phyloP scores from a whole-genome alignment of 1,140 invertebrate genomes.

The Brachionus sp. region DNA sequence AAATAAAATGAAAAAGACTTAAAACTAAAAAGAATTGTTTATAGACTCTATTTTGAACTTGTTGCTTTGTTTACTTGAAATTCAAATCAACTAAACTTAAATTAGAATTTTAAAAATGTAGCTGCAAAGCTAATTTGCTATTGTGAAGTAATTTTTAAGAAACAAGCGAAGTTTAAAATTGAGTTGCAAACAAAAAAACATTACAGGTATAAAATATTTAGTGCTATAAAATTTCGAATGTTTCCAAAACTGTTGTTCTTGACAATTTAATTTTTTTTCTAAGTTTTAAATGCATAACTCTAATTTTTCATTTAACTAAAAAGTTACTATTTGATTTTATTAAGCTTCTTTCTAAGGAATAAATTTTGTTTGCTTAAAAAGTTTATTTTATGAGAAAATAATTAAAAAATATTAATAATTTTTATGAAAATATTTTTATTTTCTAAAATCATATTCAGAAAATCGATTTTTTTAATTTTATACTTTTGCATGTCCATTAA shows the following conservation, averaged over 20 bases:
- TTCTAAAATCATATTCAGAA: no score
- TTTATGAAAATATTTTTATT: background rate
- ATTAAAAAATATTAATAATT: background rate
- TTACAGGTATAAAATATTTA: background rate
- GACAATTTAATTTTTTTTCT: conserved; percentile 28
- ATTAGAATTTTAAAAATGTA: background rate
- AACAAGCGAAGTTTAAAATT: background rate
- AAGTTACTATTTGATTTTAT: background rate
- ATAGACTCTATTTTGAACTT: background rate
- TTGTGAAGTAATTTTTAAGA: conserved; percentile 4
- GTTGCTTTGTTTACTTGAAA: background rate
- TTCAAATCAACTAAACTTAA: conserved; percentile 3
- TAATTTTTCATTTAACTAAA: background rate
- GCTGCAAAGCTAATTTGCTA: conserved; percentile 12
- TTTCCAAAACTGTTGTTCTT: conserved; percentile 21
- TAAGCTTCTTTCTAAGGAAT: background rate
- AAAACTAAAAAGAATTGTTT: background rate
- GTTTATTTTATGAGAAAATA: background rate
- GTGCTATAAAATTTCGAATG: background rate
- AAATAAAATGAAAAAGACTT: background rate
- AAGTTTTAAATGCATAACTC: background rate
- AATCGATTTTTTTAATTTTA: no score
- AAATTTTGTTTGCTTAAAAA: background rate
- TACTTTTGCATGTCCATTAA: no score
- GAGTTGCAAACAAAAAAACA: conserved; percentile 1